These are phyloP conservation scores for Archivesica marissinica DNA, from an alignment of 1,140 invertebrate species.

Conservation along the genomic window DNA sequence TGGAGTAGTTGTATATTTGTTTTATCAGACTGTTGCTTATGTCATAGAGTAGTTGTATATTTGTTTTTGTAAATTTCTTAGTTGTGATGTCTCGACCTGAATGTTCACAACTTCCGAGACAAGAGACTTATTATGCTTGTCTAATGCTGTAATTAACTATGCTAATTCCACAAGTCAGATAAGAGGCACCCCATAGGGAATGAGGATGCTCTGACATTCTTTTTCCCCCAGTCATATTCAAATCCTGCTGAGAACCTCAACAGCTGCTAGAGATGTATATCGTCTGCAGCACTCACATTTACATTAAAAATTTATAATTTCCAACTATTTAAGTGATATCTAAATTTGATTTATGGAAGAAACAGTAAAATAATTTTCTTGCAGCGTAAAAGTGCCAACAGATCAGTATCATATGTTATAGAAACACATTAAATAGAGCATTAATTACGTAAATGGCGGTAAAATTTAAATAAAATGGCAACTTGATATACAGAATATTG, in stretches of 20 bases:
- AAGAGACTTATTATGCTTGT: neutral
- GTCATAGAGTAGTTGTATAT: too few relatives aligned
- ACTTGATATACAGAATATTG: too few relatives aligned
- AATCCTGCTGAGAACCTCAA: neutral
- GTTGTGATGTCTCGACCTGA: too few relatives aligned
- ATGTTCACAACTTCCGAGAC: too few relatives aligned
- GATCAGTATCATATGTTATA: too few relatives aligned
- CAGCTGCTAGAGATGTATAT: slow-evolving; percentile 13
- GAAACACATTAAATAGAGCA: too few relatives aligned
- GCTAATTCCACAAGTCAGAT: neutral
- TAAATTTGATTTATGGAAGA: slow-evolving; percentile 10
- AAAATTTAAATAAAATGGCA: too few relatives aligned
- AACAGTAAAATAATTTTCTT: neutral
- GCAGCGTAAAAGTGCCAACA: slow-evolving; percentile 10
- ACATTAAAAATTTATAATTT: slow-evolving; percentile 19
- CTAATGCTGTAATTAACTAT: slow-evolving; percentile 14
- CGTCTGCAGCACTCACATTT: neutral
- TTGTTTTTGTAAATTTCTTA: too few relatives aligned
- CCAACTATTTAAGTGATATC: slow-evolving; percentile 3
- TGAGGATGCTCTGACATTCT: neutral
- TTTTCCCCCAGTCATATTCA: neutral
- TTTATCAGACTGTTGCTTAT: too few relatives aligned
- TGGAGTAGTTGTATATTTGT: too few relatives aligned
- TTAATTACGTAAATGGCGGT: too few relatives aligned
- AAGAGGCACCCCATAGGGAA: neutral